Percentiles rank a stretch among this genome's conserved stretches.
Evolutionary conservation across 1,140 invertebrate species (phyloP).

Genomic region (Belonocnema kinseyi): DNA sequence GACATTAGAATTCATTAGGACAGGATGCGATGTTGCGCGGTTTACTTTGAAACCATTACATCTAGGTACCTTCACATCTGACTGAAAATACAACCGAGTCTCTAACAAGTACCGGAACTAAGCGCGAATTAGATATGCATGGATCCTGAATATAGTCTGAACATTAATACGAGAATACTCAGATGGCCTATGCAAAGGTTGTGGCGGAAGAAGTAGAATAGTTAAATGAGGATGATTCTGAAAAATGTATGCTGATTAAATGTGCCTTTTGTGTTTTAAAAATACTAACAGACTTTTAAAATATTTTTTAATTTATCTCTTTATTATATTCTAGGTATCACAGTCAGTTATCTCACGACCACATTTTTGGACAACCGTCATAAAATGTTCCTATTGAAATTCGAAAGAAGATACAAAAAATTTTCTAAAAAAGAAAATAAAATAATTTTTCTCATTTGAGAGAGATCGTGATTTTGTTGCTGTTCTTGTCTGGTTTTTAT

Average conservation of each 20-base stretch:
- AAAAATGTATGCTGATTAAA: neutral
- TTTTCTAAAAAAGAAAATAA: no score
- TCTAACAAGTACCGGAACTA: conserved; percentile 22
- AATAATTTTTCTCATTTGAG: no score
- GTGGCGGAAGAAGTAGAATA: neutral
- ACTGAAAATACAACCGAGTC: conserved; percentile 12
- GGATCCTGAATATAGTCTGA: conserved; percentile 63
- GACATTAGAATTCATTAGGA: neutral
- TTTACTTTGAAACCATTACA: neutral
- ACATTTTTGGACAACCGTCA: no score
- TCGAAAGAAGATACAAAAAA: no score
- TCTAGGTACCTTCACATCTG: conserved; percentile 2
- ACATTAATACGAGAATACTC: conserved; percentile 64
- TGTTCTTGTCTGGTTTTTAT: no score
- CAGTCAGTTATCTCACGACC: no score
- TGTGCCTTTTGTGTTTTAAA: no score
- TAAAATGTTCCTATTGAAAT: no score
- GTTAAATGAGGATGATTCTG: neutral
- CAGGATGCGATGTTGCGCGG: neutral
- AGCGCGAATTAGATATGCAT: conserved; percentile 64
- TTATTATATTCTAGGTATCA: neutral
- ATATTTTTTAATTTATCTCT: neutral
- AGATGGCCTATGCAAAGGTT: conserved; percentile 11
- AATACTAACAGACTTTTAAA: neutral
- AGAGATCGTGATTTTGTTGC: no score